Evolutionary conservation across 2,888 invertebrate species (phyloP).

Genomic region (Dasysyrphus tricinctus): DNA sequence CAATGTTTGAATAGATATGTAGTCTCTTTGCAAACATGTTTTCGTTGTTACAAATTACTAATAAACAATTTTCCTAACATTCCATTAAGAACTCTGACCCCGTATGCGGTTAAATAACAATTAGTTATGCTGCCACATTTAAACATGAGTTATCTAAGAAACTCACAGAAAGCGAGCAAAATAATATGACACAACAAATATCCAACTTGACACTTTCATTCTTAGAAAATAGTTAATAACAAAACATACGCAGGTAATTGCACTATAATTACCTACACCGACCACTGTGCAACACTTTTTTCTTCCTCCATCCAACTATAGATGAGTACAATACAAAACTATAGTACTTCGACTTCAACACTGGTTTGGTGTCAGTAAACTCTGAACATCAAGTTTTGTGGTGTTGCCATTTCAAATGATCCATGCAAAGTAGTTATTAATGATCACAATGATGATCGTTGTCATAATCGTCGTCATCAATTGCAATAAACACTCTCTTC

Average conservation of each 20-base stretch:
- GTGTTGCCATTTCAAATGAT: slow-evolving; percentile 60
- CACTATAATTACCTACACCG: slow-evolving; percentile 38
- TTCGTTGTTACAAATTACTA: not conserved
- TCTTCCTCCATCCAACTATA: not conserved
- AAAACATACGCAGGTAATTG: slow-evolving; percentile 13
- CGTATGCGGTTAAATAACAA: not conserved
- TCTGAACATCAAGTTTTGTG: slow-evolving; percentile 20
- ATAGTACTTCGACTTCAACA: not conserved
- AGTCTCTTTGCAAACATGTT: no score
- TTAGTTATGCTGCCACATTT: not conserved
- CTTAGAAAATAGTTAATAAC: slow-evolving; percentile 43
- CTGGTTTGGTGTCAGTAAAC: slow-evolving; percentile 57
- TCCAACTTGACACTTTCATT: slow-evolving; percentile 64
- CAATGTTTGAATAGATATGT: no score
- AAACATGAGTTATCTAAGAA: slow-evolving; percentile 1
- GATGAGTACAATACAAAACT: no score
- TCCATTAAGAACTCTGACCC: not conserved
- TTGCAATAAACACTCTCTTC: slow-evolving; percentile 63
- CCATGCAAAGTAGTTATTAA: slow-evolving; percentile 71
- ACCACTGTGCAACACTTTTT: slow-evolving; percentile 14
- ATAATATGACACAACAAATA: slow-evolving; percentile 31
- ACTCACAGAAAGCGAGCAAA: slow-evolving; percentile 12
- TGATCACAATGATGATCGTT: slow-evolving; percentile 55
- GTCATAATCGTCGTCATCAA: slow-evolving; percentile 66
- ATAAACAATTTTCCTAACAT: not conserved